Percentiles rank a stretch among this genome's conserved stretches.
These are phyloP conservation scores for Seira ritae DNA, from an alignment of 2,888 invertebrate species.

Conservation along the genomic window DNA sequence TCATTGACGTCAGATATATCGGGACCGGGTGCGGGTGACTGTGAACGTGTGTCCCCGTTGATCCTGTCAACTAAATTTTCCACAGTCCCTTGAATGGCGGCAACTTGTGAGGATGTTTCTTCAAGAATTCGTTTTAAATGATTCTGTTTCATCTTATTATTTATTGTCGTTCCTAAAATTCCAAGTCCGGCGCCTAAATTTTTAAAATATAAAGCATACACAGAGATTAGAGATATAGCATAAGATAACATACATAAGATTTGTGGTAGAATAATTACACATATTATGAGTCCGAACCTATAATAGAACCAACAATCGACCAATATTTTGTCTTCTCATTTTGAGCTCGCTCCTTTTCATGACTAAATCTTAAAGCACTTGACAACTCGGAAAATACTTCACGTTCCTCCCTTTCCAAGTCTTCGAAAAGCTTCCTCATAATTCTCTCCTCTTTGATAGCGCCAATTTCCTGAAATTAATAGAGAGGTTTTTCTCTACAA, in stretches of 20 bases:
- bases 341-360: conserved; percentile 88
- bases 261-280: too few species aligned
- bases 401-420: conserved; percentile 85
- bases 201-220: not conserved
- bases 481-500: conserved; percentile 74
- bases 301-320: conserved; percentile 84
- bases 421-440: conserved; percentile 80
- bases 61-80: conserved; percentile 29
- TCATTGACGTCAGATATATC: too few species aligned
- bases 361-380: conserved; percentile 86
- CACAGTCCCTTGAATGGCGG: conserved; percentile 39
- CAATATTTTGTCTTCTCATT: conserved; percentile 91
- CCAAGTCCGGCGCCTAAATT: conserved; percentile 78
- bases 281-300: conserved; percentile 77
- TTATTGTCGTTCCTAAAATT: conserved; percentile 82
- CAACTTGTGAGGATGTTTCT: conserved; percentile 53
- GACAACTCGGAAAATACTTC: conserved; percentile 85
- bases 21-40: too few species aligned
- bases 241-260: not conserved
- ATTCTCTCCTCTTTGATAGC: conserved; percentile 77
- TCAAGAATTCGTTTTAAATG: conserved; percentile 75
- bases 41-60: not conserved
- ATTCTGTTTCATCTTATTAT: conserved; percentile 82
- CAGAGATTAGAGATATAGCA: not conserved
- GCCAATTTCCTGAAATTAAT: conserved; percentile 79